Evolutionary conservation across 2,888 invertebrate species (phyloP), one percentile per base, ranked within the genome.

Genomic region (Dynastes tityus): DNA sequence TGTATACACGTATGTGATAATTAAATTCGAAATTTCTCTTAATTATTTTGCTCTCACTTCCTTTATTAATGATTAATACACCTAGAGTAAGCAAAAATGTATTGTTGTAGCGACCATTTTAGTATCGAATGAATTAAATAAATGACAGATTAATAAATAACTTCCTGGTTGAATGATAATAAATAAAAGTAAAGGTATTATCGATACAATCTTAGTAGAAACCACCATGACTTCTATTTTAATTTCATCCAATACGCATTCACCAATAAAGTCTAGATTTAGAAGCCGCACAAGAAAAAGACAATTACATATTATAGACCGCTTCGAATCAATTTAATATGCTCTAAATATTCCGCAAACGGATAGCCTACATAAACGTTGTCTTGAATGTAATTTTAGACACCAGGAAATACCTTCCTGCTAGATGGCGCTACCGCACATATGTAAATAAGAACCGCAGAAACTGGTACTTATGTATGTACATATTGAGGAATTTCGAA

Each of bases 271-370:
- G 45, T 16, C 40, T 67, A 67, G 9, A 63, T 13, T 22, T 32
- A 63, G 55, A 2, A 58, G 22, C 27, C 27, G 55, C n/a, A 67
- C 9, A 32, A 63, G n/a, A 32, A 63, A 32, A 32, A 29, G 63
- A 63, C 13, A 29, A 63, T 22, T 58, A 22, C 22, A 22, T 6
- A 3, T 11, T 68, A 11, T 53, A 37, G 32, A 37, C 32, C 5
- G 32, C 32, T 68, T 13, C 13, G 51, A 68, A 29, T 68, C 49
- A 68, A 51, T 53, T 68, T 51, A 29, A 11, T 53, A 68, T 68
- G 68, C 68, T 51, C 51, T 68, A 51, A 53, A 68, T 68, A 68
- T 68, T 65, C 9, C 22, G 68, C 49, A 51, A 40, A 49, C 68
- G 51, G 49, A 51, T 29, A 68, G 13, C 8, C 8, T 45, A 11